Evolutionary conservation across 2,113 vertebrate genomes (phyloP), one percentile per base, ranked within the genome.

Genomic region (Verasper variegatus): DNA sequence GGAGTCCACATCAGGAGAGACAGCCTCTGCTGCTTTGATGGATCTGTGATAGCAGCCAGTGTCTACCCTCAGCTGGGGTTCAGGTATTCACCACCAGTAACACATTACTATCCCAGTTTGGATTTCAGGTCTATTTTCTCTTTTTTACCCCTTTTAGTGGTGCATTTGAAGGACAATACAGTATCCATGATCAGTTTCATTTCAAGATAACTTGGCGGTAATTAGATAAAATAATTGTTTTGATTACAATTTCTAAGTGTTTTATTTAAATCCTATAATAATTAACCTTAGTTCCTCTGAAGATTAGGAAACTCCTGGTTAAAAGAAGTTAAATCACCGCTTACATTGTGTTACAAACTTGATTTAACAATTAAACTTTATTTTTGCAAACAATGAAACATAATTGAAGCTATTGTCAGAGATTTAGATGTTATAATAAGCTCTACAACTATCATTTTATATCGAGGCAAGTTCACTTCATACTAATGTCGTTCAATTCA

Each of bases 21-120:
- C 93, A 89, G 87, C 83, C 76, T 88, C 86, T 37, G 80, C 88
- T 87, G 90, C 88, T 92, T 92, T 94, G 92, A 94, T 92, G 92
- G 91, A 93, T 94, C 87, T 91, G 91, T 92, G 92, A 92, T 91
- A 87, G 90, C 87, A 83, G 91, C 79, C 78, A 47, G 82, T 74
- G 88, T 85, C 84, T 89, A 81, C 83, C 82, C 90, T 90, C 92
- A 92, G 89, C 79, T 79, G 88, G 90, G 86, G 88, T 85, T 88
- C 89, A 93, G 84, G 84, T 86, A 82, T 90, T 88, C 87, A 83
- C 83, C 88, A 84, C 74, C 73, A 86, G 70, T 79, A 86, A 82
- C 74, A 67, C 54, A 35, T 71, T 56, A 57, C 67, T 80, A 63
- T 72, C 37, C 37, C 74, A 23, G 71, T 40, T 62, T 58, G 71